Evolutionary conservation across 2,888 invertebrate species (phyloP).

Genomic region (Dryomyza anilis): DNA sequence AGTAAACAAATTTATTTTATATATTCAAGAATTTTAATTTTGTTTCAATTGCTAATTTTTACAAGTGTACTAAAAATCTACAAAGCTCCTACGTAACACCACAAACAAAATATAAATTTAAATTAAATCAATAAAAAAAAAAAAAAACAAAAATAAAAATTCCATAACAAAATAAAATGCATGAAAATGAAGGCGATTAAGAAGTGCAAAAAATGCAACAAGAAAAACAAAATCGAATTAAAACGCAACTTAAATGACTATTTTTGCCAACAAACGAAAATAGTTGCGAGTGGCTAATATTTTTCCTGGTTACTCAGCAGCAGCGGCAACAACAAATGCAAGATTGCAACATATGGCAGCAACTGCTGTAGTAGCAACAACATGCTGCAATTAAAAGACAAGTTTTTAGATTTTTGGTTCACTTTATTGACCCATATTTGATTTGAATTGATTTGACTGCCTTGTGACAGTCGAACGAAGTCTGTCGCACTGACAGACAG

Average conservation of each 20-base stretch:
- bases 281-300: constrained; percentile 3
- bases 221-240: background rate
- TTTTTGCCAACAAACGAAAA: background rate
- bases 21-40: too few relatives aligned
- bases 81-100: background rate
- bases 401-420: background rate
- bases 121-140: constrained; percentile 17
- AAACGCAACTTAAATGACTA: constrained; percentile 7
- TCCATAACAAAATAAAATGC: background rate
- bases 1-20: too few relatives aligned
- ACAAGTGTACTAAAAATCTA: too few relatives aligned
- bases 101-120: constrained; percentile 15
- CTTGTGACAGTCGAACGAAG: background rate
- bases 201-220: background rate
- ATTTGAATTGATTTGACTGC: background rate
- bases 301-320: constrained; percentile 8
- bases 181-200: background rate
- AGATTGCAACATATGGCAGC: background rate
- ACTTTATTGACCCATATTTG: constrained; percentile 8
- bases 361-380: constrained; percentile 10
- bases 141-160: too few relatives aligned
- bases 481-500: background rate
- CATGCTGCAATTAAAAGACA: constrained; percentile 7
- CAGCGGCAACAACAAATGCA: too few relatives aligned
- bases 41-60: too few relatives aligned